Percentiles rank a stretch among this genome's conserved stretches.
Conservation (phyloP, 2,113 vertebrate genomes). For the Galemys pyrenaicus region DNA sequence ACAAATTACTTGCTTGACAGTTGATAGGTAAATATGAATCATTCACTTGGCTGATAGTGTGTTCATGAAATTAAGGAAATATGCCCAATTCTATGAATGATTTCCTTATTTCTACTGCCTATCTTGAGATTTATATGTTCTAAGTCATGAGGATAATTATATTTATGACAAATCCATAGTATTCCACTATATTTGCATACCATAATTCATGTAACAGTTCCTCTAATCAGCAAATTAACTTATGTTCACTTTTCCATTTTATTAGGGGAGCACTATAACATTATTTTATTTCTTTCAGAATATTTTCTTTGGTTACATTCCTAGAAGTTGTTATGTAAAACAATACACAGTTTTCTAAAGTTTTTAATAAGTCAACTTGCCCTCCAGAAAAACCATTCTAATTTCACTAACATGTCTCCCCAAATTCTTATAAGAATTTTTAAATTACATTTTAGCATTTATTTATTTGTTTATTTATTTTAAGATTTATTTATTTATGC, state of each 20-base stretch:
- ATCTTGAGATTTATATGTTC: not conserved
- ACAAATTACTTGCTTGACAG: conserved; percentile 10
- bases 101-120: not conserved
- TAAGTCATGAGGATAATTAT: not conserved
- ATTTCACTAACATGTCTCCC: not conserved
- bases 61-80: not conserved
- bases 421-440: not conserved
- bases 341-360: not conserved
- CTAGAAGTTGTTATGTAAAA: conserved; percentile 11
- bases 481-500: too few relatives aligned
- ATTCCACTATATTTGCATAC: not conserved
- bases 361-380: not conserved
- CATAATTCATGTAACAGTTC: not conserved
- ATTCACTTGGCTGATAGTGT: not conserved
- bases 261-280: not conserved
- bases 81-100: not conserved
- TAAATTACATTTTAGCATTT: not conserved
- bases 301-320: conserved; percentile 36
- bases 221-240: not conserved
- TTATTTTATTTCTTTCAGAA: not conserved
- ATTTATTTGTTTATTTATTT: too few relatives aligned
- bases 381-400: not conserved
- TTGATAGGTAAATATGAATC: not conserved
- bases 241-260: not conserved
- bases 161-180: not conserved